These are phyloP conservation scores for Anguilla anguilla DNA, from an alignment of 2,797 vertebrate genomes.

Conservation along the genomic window DNA sequence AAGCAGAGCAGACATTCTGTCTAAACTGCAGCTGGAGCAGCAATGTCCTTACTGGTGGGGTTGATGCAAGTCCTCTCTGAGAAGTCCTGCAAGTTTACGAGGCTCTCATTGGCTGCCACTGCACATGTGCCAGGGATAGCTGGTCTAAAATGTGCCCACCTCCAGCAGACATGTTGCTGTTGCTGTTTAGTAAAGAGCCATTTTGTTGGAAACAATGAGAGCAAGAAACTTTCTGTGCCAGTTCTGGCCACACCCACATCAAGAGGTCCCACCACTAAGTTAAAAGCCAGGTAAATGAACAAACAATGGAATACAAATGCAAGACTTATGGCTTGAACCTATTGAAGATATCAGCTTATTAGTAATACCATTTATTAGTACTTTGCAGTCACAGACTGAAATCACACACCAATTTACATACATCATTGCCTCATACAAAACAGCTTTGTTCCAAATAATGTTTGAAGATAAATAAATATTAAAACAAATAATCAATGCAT, in stretches of 20 bases:
- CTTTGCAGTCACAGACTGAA: too few relatives aligned
- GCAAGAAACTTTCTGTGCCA: neutral
- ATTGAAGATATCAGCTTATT: too few relatives aligned
- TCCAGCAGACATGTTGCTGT: neutral
- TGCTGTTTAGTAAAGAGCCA: neutral
- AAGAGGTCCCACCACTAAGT: neutral
- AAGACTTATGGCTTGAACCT: neutral
- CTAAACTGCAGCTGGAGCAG: neutral
- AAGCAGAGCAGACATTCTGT: neutral
- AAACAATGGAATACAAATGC: neutral
- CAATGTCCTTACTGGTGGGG: neutral
- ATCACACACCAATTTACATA: too few relatives aligned
- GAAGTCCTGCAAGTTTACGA: neutral
- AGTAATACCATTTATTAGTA: too few relatives aligned
- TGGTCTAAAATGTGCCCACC: slow-evolving; percentile 9
- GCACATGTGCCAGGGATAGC: slow-evolving; percentile 6
- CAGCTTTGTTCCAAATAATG: too few relatives aligned
- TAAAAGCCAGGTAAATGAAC: neutral
- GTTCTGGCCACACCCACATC: neutral
- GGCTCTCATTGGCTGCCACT: neutral
- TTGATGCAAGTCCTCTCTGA: neutral
- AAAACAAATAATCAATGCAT: too few relatives aligned
- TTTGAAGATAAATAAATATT: too few relatives aligned
- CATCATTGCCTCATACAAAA: too few relatives aligned
- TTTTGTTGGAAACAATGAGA: slow-evolving; percentile 17